Evolutionary conservation across 2,888 invertebrate species (phyloP).

Genomic region (Galerucella nymphaeae): DNA sequence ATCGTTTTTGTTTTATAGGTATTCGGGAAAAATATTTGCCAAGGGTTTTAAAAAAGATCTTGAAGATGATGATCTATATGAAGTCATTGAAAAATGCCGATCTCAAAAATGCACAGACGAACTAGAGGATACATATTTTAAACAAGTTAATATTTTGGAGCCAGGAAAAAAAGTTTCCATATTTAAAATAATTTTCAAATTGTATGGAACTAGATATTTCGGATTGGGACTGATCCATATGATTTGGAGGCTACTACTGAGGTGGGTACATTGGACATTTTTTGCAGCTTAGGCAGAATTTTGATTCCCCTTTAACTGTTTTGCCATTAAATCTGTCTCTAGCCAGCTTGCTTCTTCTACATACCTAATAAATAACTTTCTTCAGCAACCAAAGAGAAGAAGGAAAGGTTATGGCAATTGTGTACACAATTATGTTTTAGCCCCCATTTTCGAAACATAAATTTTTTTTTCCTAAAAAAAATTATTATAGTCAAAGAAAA

Average conservation of each 20-base stretch:
- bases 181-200: slow-evolving; percentile 46
- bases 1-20: slow-evolving; percentile 65
- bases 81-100: slow-evolving; percentile 65
- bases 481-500: too few relatives aligned
- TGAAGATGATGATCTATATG: slow-evolving; percentile 71
- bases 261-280: slow-evolving; percentile 32
- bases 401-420: too few relatives aligned
- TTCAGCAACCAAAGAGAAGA: too few relatives aligned
- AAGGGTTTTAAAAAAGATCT: slow-evolving; percentile 73
- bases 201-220: slow-evolving; percentile 48
- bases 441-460: too few relatives aligned
- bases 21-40: slow-evolving; percentile 74
- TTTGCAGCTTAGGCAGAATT: too few relatives aligned
- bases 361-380: too few relatives aligned
- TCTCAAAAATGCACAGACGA: slow-evolving; percentile 51
- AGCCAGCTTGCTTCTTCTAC: too few relatives aligned
- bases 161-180: slow-evolving; percentile 42
- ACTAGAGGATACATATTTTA: slow-evolving; percentile 58
- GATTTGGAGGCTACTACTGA: slow-evolving; percentile 42
- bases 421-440: too few relatives aligned
- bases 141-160: slow-evolving; percentile 44
- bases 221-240: slow-evolving; percentile 45
- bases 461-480: too few relatives aligned
- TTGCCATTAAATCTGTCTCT: too few relatives aligned
- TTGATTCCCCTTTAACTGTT: too few relatives aligned